Percentiles rank a stretch among this genome's conserved stretches.
Evolutionary conservation across 2,113 vertebrate genomes (phyloP).

Genomic region (Pomatostomus ruficeps): DNA sequence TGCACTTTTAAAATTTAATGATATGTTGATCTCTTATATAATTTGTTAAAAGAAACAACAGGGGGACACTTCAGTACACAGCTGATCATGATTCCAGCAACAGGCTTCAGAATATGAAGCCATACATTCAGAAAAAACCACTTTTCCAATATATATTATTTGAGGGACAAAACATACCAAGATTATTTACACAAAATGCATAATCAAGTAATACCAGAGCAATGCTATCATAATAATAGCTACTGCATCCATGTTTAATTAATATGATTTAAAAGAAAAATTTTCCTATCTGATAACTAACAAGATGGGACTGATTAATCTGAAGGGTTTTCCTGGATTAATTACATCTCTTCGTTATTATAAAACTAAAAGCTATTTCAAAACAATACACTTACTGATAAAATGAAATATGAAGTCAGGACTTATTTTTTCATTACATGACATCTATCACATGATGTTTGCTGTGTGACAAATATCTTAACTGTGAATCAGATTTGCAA

Average conservation of each 20-base stretch:
- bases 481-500: neutral
- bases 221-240: neutral
- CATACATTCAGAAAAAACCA: neutral
- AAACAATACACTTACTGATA: neutral
- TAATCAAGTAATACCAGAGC: neutral
- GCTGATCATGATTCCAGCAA: neutral
- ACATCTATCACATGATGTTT: neutral
- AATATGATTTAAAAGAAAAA: neutral
- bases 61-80: neutral
- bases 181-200: constrained; percentile 10
- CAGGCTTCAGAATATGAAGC: constrained; percentile 12
- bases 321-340: neutral
- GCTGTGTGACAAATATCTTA: neutral
- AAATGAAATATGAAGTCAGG: neutral
- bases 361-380: neutral
- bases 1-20: constrained; percentile 62
- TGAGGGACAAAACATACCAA: neutral
- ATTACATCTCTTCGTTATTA: neutral
- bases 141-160: neutral
- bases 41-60: constrained; percentile 44
- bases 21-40: constrained; percentile 25
- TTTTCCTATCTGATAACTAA: constrained; percentile 14
- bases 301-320: neutral
- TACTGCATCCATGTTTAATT: neutral
- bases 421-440: neutral